Evolutionary conservation across 2,113 vertebrate genomes (phyloP).

Genomic region (Tretioscincus oriximinensis): DNA sequence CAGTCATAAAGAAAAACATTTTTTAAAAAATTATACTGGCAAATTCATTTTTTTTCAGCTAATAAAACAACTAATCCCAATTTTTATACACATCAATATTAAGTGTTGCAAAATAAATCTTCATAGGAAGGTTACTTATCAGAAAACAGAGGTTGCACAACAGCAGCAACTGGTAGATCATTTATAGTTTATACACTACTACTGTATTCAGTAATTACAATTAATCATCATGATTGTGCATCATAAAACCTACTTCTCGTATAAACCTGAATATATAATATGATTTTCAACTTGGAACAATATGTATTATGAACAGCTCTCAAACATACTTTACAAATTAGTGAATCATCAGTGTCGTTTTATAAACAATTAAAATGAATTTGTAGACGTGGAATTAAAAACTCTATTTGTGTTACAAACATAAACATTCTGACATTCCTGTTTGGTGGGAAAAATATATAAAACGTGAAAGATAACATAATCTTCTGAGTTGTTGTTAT

Average conservation of each 20-base stretch:
- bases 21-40: background rate
- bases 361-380: background rate
- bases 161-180: constrained; percentile 21
- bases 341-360: background rate
- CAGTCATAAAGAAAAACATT: background rate
- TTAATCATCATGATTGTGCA: background rate
- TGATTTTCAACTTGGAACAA: background rate
- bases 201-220: background rate
- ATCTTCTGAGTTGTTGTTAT: background rate
- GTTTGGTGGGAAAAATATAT: background rate
- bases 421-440: background rate
- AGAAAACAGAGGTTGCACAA: constrained; percentile 13
- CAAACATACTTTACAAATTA: background rate
- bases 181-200: background rate
- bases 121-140: background rate
- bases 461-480: background rate
- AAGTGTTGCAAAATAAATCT: background rate
- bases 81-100: background rate
- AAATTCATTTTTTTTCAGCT: background rate
- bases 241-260: background rate
- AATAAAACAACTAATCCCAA: background rate
- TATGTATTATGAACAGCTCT: background rate
- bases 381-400: background rate
- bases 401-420: background rate
- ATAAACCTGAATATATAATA: background rate